Evolutionary conservation across 2,888 invertebrate species (phyloP).

Genomic region (Hydrotaea diabolus): DNA sequence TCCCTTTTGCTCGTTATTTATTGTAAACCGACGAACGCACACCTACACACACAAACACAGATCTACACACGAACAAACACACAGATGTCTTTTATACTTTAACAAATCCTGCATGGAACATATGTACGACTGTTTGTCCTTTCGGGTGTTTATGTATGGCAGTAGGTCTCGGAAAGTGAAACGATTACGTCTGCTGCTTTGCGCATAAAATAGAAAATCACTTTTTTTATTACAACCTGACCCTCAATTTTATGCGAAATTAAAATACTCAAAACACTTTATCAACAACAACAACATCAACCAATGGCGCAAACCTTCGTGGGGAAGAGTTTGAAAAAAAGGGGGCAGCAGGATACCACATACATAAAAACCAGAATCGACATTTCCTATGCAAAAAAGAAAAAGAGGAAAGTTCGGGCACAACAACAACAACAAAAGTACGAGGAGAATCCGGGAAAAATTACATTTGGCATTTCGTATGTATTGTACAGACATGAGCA

Average conservation of each 20-base stretch:
- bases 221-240: slow-evolving; percentile 54
- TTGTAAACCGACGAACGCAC: neutral
- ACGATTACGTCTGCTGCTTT: slow-evolving; percentile 38
- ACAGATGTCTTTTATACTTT: slow-evolving; percentile 7
- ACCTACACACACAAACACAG: slow-evolving; percentile 5
- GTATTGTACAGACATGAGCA: too few relatives aligned
- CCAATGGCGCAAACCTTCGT: neutral
- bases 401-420: neutral
- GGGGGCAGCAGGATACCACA: neutral
- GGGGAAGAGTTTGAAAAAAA: neutral
- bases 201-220: slow-evolving; percentile 15
- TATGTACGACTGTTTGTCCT: neutral
- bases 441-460: neutral
- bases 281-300: slow-evolving; percentile 11
- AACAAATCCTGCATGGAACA: slow-evolving; percentile 9
- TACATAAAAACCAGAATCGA: neutral
- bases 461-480: too few relatives aligned
- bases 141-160: neutral
- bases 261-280: slow-evolving; percentile 55
- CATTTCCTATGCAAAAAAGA: slow-evolving; percentile 1
- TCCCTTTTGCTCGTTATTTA: slow-evolving; percentile 36
- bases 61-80: neutral
- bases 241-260: slow-evolving; percentile 60
- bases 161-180: neutral
- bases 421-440: neutral